Conservation (phyloP, 2,113 vertebrate genomes). For the Aepyceros melampus region DNA sequence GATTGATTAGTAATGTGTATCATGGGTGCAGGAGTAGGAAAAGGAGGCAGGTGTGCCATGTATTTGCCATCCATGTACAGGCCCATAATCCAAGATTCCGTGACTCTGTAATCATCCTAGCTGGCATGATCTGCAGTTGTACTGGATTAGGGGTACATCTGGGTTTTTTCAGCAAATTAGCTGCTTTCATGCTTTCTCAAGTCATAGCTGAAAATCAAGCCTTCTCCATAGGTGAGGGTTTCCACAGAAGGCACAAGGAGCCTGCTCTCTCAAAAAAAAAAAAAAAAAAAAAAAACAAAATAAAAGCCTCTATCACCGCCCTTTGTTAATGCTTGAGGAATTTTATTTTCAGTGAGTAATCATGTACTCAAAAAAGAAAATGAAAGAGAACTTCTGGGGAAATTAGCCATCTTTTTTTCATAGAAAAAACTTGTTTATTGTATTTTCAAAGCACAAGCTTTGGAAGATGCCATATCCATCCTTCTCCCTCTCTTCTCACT, state of each 20-base stretch:
- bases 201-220: not conserved
- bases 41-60: not conserved
- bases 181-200: not conserved
- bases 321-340: not conserved
- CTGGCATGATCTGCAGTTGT: not conserved
- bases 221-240: not conserved
- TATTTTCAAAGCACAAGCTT: slow-evolving; percentile 4
- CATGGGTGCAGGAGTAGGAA: not conserved
- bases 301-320: not conserved
- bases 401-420: not conserved
- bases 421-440: not conserved
- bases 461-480: not conserved
- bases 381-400: not conserved
- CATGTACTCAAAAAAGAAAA: slow-evolving; percentile 7
- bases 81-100: not conserved
- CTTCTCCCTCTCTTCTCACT: not conserved
- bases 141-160: not conserved
- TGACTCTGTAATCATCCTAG: not conserved
- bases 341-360: not conserved
- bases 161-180: slow-evolving; percentile 3
- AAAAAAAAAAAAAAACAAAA: slow-evolving; percentile 25
- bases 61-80: not conserved
- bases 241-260: not conserved
- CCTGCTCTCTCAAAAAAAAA: too few relatives aligned
- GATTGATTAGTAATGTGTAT: not conserved